phyloP scores from a whole-genome alignment of 2,113 vertebrate species.

The Dasypus novemcinctus region DNA sequence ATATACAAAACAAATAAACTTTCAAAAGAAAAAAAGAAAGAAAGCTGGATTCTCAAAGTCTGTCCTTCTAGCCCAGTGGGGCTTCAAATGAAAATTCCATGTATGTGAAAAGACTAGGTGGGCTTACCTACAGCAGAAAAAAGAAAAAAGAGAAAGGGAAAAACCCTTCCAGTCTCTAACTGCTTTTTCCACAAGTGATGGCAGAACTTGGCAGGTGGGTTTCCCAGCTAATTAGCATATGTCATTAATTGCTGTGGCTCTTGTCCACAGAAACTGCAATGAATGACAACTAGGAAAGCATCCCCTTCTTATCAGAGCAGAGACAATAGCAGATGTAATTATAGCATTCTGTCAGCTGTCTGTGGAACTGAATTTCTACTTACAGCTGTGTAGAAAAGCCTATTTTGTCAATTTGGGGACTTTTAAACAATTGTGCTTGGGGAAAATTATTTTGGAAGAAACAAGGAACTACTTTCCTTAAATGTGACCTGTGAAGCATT shows the following conservation, averaged over 20 bases:
- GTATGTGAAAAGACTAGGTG: background rate
- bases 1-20: too few species aligned
- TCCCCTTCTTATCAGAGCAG: conserved; percentile 36
- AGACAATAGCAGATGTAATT: conserved; percentile 55
- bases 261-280: background rate
- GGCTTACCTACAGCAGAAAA: background rate
- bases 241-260: background rate
- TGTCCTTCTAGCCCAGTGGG: background rate
- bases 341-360: conserved; percentile 27
- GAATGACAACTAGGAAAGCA: background rate
- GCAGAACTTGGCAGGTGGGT: background rate
- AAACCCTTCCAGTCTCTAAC: background rate
- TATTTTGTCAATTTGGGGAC: conserved; percentile 24
- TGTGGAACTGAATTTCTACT: conserved; percentile 44
- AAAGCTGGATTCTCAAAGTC: background rate
- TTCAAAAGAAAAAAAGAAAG: too few species aligned
- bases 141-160: background rate
- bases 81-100: conserved; percentile 5
- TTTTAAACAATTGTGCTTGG: background rate
- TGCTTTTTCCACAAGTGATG: background rate
- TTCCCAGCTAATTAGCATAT: background rate
- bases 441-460: conserved; percentile 34
- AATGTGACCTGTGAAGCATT: background rate
- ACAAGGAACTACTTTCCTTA: background rate
- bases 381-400: background rate